Conservation (phyloP, 1,140 invertebrate species). For the Drosophila bipectinata region DNA sequence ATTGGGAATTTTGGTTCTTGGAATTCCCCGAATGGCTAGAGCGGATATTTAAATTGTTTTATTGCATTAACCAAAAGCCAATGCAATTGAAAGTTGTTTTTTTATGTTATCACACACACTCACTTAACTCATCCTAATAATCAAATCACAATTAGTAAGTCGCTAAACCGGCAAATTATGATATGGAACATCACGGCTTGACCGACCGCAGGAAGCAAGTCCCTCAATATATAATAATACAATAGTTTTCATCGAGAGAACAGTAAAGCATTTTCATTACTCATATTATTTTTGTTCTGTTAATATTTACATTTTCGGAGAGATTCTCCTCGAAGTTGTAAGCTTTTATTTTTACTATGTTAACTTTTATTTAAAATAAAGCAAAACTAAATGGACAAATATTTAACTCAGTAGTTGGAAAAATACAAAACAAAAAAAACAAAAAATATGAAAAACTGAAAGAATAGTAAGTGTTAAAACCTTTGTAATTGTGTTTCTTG, state of each 20-base stretch:
- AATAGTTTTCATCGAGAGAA: constrained; percentile 41
- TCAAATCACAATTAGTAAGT: constrained; percentile 17
- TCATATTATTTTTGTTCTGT: constrained; percentile 49
- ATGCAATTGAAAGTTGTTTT: constrained; percentile 36
- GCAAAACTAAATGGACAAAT: constrained; percentile 36
- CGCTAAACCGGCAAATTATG: constrained; percentile 26
- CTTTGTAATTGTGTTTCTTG: constrained; percentile 60
- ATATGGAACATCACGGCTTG: constrained; percentile 32
- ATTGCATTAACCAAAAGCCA: constrained; percentile 11
- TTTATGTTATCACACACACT: constrained; percentile 45
- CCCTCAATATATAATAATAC: constrained; percentile 19
- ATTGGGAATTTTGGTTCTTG: constrained; percentile 15
- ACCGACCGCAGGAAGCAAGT: constrained; percentile 12
- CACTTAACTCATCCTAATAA: constrained; percentile 40
- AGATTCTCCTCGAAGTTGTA: constrained; percentile 33
- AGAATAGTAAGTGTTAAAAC: constrained; percentile 51
- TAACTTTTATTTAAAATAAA: constrained; percentile 68
- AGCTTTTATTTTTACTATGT: constrained; percentile 73
- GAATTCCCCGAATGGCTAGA: neutral
- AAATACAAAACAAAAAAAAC: constrained; percentile 30
- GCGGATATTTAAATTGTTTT: constrained; percentile 21
- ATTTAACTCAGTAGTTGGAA: constrained; percentile 54
- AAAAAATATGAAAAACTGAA: constrained; percentile 29
- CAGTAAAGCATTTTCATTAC: constrained; percentile 58
- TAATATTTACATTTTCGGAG: constrained; percentile 20